phyloP scores from a whole-genome alignment of 2,888 invertebrate genomes.

The Polymixis flavicincta region DNA sequence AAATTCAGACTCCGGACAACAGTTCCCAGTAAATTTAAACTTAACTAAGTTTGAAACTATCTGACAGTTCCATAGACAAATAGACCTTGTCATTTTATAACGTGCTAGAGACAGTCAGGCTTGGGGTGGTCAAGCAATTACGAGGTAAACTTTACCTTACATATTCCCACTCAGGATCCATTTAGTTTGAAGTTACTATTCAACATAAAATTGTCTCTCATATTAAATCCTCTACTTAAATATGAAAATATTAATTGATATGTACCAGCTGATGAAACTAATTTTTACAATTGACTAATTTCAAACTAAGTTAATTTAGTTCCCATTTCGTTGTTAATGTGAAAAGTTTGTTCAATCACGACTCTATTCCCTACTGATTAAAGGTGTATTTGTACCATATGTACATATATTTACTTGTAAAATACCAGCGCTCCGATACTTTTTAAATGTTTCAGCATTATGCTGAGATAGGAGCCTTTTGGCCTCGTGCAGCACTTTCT shows the following conservation, averaged over 20 bases:
- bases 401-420: background rate
- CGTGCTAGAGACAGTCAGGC: too few species aligned
- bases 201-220: background rate
- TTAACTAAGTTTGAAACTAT: background rate
- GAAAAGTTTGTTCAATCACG: constrained; percentile 40
- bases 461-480: too few species aligned
- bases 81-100: background rate
- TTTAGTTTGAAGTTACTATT: background rate
- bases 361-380: background rate
- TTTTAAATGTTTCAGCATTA: too few species aligned
- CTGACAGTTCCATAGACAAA: background rate
- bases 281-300: background rate
- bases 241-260: background rate
- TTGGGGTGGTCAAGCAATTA: background rate
- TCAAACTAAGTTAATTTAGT: constrained; percentile 21
- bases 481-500: too few species aligned
- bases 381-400: background rate
- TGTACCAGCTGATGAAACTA: constrained; percentile 20
- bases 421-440: too few species aligned
- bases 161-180: background rate
- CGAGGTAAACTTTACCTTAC: background rate
- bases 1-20: background rate
- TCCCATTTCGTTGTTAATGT: constrained; percentile 26
- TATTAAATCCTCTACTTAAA: background rate
- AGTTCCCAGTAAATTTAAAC: background rate